Conservation (phyloP, 2,797 vertebrate genomes). For the Halcyon leucocephala region DNA sequence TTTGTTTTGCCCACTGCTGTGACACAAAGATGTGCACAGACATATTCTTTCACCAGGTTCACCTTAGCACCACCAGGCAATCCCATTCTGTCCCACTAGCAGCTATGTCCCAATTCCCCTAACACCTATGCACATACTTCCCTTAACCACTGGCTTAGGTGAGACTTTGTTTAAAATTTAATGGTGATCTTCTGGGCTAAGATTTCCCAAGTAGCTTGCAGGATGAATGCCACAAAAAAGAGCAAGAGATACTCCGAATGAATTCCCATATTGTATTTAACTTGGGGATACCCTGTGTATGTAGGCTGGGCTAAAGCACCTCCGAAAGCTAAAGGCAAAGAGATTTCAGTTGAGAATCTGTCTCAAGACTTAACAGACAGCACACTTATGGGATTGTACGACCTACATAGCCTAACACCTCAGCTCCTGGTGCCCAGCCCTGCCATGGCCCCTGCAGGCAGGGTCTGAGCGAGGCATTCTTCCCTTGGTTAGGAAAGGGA, state of each 20-base stretch:
- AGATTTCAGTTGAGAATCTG: background rate
- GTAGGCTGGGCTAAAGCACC: background rate
- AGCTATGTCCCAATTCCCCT: background rate
- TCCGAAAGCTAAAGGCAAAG: background rate
- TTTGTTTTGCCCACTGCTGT: background rate
- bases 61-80: accelerated
- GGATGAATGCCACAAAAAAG: background rate
- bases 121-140: background rate
- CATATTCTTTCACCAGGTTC: background rate
- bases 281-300: background rate
- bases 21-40: background rate
- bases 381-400: background rate
- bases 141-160: background rate
- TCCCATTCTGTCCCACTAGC: background rate
- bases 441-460: accelerated
- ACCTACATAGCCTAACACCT: background rate
- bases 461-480: background rate
- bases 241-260: background rate
- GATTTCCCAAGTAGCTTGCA: background rate
- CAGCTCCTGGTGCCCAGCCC: background rate
- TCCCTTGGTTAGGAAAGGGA: background rate
- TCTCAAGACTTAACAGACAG: background rate
- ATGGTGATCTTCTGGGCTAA: background rate
- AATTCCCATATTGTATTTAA: background rate
- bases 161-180: background rate